phyloP scores from a whole-genome alignment of 2,888 invertebrate genomes.

The Fragum fragum region DNA sequence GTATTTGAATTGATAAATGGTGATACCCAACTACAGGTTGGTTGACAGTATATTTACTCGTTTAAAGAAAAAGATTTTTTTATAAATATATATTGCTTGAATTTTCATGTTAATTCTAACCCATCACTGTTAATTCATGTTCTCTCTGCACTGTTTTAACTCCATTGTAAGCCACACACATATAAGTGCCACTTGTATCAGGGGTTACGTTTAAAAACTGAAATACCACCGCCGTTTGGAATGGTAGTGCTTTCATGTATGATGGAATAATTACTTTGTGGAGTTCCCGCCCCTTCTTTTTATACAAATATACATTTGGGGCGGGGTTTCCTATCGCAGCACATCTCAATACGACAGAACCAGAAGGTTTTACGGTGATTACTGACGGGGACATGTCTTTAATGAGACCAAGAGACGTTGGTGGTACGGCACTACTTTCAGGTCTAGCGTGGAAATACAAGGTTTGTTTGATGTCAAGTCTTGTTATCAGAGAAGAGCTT shows the following conservation, averaged over 20 bases:
- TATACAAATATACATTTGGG: slow-evolving; percentile 34
- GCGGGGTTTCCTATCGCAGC: slow-evolving; percentile 48
- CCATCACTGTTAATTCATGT: background rate
- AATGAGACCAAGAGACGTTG: slow-evolving; percentile 23
- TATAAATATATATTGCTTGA: no score
- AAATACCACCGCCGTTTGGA: slow-evolving; percentile 41
- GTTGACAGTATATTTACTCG: no score
- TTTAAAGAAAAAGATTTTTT: no score
- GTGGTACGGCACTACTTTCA: slow-evolving; percentile 22
- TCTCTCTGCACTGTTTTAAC: background rate
- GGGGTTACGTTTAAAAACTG: slow-evolving; percentile 46
- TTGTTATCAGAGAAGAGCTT: slow-evolving; percentile 25
- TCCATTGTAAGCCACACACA: slow-evolving; percentile 43
- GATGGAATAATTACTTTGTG: slow-evolving; percentile 28
- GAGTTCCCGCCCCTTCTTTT: background rate
- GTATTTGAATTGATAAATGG: no score
- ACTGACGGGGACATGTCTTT: background rate
- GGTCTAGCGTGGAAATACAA: slow-evolving; percentile 34
- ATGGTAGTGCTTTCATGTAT: slow-evolving; percentile 37
- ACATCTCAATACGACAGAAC: slow-evolving; percentile 37
- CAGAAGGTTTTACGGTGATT: slow-evolving; percentile 14
- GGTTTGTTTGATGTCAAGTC: slow-evolving; percentile 51
- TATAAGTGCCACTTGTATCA: slow-evolving; percentile 33
- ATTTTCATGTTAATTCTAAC: background rate
- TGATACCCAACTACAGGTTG: no score